Evolutionary conservation across 2,113 vertebrate species (phyloP), one percentile per base, ranked within the genome.

Genomic region (Pteropus alecto): DNA sequence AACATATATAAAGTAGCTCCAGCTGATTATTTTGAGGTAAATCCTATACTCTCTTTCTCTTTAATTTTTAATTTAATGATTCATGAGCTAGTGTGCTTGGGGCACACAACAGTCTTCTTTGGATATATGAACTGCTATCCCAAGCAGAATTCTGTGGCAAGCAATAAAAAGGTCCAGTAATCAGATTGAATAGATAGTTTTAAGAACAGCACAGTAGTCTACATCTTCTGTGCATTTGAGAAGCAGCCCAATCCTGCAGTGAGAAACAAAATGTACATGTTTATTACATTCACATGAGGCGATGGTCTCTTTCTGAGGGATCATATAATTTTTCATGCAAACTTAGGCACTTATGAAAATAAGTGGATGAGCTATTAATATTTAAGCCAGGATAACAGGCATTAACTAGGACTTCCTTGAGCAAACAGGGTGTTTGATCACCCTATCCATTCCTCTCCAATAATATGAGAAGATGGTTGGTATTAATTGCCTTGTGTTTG

Each of bases 51-150:
- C 8, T 51, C 67, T 95, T 81, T 88, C 48, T 74, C 5, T 96
- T 86, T 88, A 73, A 22, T 56, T 76, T 94, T 94, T 81, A 48
- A 93, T 92, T 82, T 79, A 77, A 71, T 92, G 48, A 92, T 81
- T 95, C 21, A 35, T 71, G 56, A 90, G 12, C 33, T 93, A 73
- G 9, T 87, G 28, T 79, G 46, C 51, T 79, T 54, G 19, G 35
- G 54, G 9, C 28, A 74, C 16, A 70, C 46, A 90, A 51, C 26
- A 38, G 7, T 90, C 19, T 79, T 82, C 73, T 61, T 51, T 3
- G 1, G 3, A 58, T 65, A 38, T 24, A n/a, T 35, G 16, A 77
- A 56, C 30, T 60, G 10, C 35, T 87, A 16, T 33, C 35, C 54
- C 22, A 94, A 58, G 86, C 51, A 93, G 51, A 92, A 78, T 73